Evolutionary conservation across 64 coral and sea anemone species (phyloP).

Genomic region (Acropora yongei): DNA sequence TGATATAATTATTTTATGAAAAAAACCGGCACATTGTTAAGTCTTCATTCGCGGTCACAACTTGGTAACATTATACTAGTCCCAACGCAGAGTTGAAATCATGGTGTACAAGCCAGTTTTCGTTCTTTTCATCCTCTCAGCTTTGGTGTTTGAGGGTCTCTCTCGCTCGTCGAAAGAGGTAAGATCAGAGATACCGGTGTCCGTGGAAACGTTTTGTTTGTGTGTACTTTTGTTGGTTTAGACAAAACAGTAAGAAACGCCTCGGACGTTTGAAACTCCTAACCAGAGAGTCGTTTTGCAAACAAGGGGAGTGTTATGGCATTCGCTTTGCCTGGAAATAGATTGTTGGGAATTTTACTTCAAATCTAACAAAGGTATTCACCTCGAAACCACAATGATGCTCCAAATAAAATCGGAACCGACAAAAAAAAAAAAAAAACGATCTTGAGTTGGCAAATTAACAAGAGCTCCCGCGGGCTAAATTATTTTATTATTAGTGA

Average conservation of each 20-base stretch:
- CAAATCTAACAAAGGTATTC: not conserved
- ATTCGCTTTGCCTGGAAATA: not conserved
- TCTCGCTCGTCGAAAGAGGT: constrained; percentile 5
- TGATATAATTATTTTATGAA: constrained; percentile 46
- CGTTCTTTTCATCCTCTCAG: not conserved
- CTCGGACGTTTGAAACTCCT: not conserved
- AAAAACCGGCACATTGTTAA: not conserved
- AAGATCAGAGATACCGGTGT: not conserved
- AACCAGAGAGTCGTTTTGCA: not conserved
- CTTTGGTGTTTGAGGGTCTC: not conserved
- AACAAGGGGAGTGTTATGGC: not conserved
- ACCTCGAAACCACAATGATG: too few relatives aligned
- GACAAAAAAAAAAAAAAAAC: too few relatives aligned
- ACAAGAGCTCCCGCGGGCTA: too few relatives aligned
- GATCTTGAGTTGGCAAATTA: too few relatives aligned
- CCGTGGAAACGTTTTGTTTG: not conserved
- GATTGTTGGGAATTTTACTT: not conserved
- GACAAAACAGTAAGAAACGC: not conserved
- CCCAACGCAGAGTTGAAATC: not conserved
- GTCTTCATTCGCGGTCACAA: not conserved
- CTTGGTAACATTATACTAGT: not conserved
- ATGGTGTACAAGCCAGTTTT: constrained; percentile 14
- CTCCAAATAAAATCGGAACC: too few relatives aligned
- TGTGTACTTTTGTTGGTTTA: not conserved
- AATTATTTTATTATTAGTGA: too few relatives aligned